Evolutionary conservation across 2,888 invertebrate species (phyloP).

Genomic region (Petrolisthes manimaculis): DNA sequence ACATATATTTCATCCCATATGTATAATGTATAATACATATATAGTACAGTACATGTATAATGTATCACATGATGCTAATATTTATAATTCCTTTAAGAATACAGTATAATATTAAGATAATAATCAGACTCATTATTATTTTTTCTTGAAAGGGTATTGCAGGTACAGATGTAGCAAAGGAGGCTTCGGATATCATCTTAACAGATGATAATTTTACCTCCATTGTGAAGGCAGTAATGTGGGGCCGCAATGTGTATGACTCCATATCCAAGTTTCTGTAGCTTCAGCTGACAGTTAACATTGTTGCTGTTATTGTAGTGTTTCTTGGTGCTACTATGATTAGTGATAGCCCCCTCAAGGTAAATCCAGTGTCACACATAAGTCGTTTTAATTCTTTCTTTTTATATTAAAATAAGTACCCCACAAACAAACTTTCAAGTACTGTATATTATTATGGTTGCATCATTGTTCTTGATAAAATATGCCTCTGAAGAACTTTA

Average conservation of each 20-base stretch:
- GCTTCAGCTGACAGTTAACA: slow-evolving; percentile 98
- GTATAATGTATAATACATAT: no score
- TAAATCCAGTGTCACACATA: slow-evolving; percentile 68
- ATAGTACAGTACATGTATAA: no score
- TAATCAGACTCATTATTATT: background rate
- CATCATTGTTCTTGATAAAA: no score
- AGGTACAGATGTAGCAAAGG: slow-evolving; percentile 99
- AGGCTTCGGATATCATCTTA: slow-evolving; percentile 98
- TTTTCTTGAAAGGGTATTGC: slow-evolving; percentile 85
- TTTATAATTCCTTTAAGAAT: background rate
- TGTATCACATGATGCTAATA: no score
- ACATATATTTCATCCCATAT: no score
- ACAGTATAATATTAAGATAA: background rate
- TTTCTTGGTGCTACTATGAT: slow-evolving; percentile 98
- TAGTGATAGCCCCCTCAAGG: slow-evolving; percentile 96
- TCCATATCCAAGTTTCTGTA: slow-evolving; percentile 99
- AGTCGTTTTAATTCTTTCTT: no score
- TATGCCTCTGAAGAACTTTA: no score
- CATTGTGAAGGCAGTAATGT: slow-evolving; percentile 99
- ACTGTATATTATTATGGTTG: no score
- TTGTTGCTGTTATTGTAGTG: slow-evolving; percentile 98
- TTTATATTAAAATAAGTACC: no score
- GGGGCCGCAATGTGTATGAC: slow-evolving; percentile 99
- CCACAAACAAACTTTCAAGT: no score
- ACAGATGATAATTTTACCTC: slow-evolving; percentile 99